These are phyloP conservation scores for Struthidea cinerea DNA, from an alignment of 2,113 vertebrate species.

Conservation along the genomic window DNA sequence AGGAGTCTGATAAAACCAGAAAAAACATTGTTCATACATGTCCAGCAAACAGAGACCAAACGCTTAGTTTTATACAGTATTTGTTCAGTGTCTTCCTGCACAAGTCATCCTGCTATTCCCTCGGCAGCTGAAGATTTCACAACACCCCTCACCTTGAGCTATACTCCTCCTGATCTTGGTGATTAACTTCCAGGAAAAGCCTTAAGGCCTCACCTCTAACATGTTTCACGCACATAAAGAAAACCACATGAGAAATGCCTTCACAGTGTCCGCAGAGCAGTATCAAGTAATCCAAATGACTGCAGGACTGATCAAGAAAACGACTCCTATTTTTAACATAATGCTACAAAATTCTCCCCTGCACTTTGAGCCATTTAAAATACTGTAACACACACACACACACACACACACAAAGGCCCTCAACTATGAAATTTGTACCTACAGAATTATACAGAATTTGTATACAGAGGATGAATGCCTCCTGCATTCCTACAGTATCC, in stretches of 20 bases:
- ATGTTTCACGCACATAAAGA: not conserved
- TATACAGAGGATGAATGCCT: not conserved
- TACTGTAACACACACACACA: not conserved
- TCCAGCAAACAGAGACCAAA: not conserved
- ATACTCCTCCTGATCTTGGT: not conserved
- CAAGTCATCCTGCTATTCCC: not conserved
- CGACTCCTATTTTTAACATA: not conserved
- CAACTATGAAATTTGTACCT: not conserved
- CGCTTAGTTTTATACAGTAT: not conserved
- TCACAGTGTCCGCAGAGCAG: not conserved
- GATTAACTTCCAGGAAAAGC: constrained; percentile 9
- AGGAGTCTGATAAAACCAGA: not conserved
- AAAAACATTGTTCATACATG: not conserved
- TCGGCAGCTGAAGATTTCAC: not conserved
- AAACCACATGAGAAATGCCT: not conserved
- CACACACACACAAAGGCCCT: not conserved
- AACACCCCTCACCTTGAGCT: not conserved
- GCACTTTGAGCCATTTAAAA: not conserved
- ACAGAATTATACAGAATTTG: not conserved
- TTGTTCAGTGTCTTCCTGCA: not conserved
- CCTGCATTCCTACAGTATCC: not conserved
- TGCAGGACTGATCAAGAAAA: not conserved
- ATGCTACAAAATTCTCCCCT: not conserved
- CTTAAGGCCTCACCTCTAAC: not conserved
- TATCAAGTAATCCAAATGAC: not conserved